Conservation (phyloP, 2,797 vertebrate genomes). For the Allobates femoralis region DNA sequence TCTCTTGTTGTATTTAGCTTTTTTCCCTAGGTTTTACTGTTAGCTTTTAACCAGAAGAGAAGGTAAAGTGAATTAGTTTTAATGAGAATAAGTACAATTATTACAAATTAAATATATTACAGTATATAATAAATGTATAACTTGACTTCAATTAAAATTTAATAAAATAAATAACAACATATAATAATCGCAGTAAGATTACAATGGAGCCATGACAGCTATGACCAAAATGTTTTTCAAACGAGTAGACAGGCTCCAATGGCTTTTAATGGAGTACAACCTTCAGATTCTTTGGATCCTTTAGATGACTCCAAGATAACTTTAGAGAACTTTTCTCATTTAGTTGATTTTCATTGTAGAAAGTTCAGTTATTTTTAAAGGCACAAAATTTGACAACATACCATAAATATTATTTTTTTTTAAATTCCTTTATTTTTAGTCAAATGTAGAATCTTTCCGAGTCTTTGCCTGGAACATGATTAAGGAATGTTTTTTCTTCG, state of each 20-base stretch:
- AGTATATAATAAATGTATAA: neutral
- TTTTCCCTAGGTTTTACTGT: neutral
- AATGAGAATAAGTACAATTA: neutral
- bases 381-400: neutral
- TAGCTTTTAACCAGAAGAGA: neutral
- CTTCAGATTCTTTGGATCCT: neutral
- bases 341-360: neutral
- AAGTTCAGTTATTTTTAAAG: neutral
- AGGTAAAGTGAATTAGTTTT: neutral
- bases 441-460: conserved; percentile 18
- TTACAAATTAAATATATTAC: neutral
- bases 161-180: conserved; percentile 9
- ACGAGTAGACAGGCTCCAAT: neutral
- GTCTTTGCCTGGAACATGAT: conserved; percentile 65
- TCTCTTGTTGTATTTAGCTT: no score
- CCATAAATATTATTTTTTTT: neutral
- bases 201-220: neutral
- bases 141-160: neutral
- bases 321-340: neutral
- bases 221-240: neutral
- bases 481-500: conserved; percentile 77
- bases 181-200: neutral
- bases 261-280: neutral
- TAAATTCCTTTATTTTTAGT: neutral
- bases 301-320: neutral